Evolutionary conservation across 2,888 invertebrate genomes (phyloP), one percentile per base, ranked within the genome.

Genomic region (Leptothorax acervorum): DNA sequence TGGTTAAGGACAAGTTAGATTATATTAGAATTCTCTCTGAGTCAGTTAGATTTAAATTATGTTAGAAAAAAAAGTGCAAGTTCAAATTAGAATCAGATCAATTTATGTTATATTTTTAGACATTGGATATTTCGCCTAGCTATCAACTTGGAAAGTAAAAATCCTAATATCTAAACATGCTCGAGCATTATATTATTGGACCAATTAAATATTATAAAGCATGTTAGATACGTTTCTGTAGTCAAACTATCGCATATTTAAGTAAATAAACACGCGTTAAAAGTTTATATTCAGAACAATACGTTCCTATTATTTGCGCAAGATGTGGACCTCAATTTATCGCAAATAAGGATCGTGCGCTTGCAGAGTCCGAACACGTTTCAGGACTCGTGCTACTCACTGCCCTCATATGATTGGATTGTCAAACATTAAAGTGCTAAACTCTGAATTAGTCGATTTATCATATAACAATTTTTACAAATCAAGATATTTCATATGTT

Each of bases 341-440:
- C 71, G 66, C 78, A 71, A 79, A 78, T 84, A 71, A 76, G 82
- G 75, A 89, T 89, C 86, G 84, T 75, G n/a, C 42, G n/a, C 15
- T 68, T 75, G 78, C 66, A 71, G 65, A 83, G 60, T 86, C 63
- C 60, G 57, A 57, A 51, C 85, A 75, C 88, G 88, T 81, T 79
- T 88, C 85, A 42, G 15, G 60, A 71, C 53, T 82, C 71, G 57
- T n/a, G 55, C n/a, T 12, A 65, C 42, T 84, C 23, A 12, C 68
- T 55, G 57, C 75, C 62, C 28, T 53, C 35, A 28, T 55, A 75
- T 74, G 68, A 85, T 85, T 86, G 83, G 70, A 88, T 85, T 78
- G 55, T 83, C 88, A 88, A 88, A 88, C 83, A 88, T 88, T 88
- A 83, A 86, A 86, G 62, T 66, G 83, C 62, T 86, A 75, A 87